phyloP scores from a whole-genome alignment of 2,113 vertebrate genomes.

The Raphicerus campestris region DNA sequence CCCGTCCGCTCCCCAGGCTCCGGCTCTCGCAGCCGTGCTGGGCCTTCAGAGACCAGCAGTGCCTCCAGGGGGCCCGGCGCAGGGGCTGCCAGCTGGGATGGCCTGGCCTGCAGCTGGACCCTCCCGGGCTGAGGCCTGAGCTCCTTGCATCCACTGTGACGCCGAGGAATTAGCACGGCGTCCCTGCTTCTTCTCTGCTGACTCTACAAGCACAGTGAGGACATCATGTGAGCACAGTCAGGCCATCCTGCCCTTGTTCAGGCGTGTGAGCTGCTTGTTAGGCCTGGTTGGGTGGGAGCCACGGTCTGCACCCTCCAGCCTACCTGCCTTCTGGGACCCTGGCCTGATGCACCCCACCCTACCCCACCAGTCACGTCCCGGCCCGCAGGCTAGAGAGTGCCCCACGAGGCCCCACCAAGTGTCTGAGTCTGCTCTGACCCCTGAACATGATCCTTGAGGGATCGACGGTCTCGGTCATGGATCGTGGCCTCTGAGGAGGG shows the following conservation, averaged over 20 bases:
- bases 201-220: too few relatives aligned
- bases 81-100: not conserved
- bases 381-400: not conserved
- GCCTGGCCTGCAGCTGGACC: not conserved
- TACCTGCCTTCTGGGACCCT: fast-evolving
- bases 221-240: not conserved
- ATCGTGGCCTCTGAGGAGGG: fast-evolving
- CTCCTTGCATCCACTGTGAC: not conserved
- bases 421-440: not conserved
- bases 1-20: fast-evolving
- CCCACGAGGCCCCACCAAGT: fast-evolving
- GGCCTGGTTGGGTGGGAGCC: fast-evolving
- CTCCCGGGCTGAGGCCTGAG: not conserved
- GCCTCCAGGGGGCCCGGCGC: not conserved
- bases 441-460: too few relatives aligned
- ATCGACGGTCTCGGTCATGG: fast-evolving
- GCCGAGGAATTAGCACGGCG: fast-evolving
- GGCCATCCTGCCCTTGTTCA: fast-evolving
- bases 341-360: not conserved
- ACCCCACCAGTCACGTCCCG: fast-evolving
- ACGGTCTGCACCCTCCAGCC: fast-evolving
- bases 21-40: fast-evolving
- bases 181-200: not conserved
- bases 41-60: not conserved
- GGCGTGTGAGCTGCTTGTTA: fast-evolving